Conservation (phyloP, 1,140 invertebrate species). For the Littorina saxatilis region DNA sequence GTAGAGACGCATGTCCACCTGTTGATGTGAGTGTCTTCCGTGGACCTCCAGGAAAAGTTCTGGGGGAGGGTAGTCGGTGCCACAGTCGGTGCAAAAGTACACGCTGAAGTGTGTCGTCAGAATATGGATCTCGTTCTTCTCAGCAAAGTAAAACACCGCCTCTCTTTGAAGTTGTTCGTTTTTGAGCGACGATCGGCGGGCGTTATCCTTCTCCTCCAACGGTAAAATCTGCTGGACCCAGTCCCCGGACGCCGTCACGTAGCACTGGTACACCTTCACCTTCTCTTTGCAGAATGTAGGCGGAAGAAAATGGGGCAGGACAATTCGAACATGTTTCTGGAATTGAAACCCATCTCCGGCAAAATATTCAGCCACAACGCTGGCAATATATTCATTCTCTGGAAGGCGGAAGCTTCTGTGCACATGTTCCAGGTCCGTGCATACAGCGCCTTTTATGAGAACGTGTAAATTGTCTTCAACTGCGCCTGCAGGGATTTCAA, state of each 20-base stretch:
- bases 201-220: background rate
- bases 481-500: background rate
- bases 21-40: background rate
- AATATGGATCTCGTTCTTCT: background rate
- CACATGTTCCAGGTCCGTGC: background rate
- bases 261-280: background rate
- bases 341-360: background rate
- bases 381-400: conserved; percentile 10
- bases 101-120: conserved; percentile 13
- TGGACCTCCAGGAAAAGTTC: background rate
- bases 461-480: background rate
- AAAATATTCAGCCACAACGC: conserved; percentile 5
- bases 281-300: background rate
- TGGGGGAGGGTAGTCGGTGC: background rate
- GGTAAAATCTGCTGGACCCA: background rate
- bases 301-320: conserved; percentile 7
- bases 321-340: background rate
- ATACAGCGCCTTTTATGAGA: background rate
- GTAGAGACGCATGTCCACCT: conserved; percentile 3
- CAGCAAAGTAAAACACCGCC: background rate
- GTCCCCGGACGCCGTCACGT: background rate
- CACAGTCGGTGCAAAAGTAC: conserved; percentile 10
- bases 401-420: background rate
- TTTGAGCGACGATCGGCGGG: background rate
- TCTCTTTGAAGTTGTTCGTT: too few relatives aligned